Conservation (phyloP, 2,113 vertebrate genomes). For the Apteryx owenii region DNA sequence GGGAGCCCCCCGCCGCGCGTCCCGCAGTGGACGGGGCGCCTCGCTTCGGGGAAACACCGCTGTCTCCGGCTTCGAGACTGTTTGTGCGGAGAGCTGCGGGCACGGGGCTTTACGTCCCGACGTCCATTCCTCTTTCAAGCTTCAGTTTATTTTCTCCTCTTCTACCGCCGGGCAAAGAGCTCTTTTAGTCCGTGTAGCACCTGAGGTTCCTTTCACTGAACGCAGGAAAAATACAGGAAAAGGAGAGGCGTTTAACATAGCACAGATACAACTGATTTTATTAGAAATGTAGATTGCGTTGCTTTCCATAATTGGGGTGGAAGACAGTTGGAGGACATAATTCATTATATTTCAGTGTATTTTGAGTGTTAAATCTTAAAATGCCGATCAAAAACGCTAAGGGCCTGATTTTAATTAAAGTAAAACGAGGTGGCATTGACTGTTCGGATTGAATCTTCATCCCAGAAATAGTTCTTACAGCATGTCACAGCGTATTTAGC, state of each 20-base stretch:
- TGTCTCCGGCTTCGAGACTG: background rate
- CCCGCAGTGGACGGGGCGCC: too few species aligned
- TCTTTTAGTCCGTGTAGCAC: background rate
- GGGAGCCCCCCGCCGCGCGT: too few species aligned
- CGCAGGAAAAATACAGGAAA: background rate
- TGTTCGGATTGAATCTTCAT: background rate
- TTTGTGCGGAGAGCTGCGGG: background rate
- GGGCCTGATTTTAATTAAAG: background rate
- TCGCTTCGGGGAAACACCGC: background rate
- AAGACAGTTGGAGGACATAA: background rate
- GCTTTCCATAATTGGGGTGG: background rate
- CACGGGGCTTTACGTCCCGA: accelerated
- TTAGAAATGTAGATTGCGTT: background rate
- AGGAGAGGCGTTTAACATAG: background rate
- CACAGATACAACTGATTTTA: background rate
- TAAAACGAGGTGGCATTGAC: background rate
- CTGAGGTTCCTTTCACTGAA: background rate
- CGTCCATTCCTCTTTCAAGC: background rate
- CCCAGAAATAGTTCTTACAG: slow-evolving; percentile 13
- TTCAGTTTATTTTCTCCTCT: background rate
- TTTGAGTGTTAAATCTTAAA: background rate
- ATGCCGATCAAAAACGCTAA: background rate
- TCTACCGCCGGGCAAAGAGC: background rate
- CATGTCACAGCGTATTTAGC: background rate
- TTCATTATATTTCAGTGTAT: background rate